Percentiles rank a stretch among this genome's conserved stretches.
These are phyloP conservation scores for Clitarchus hookeri DNA, from an alignment of 2,888 invertebrate genomes.

Conservation along the genomic window DNA sequence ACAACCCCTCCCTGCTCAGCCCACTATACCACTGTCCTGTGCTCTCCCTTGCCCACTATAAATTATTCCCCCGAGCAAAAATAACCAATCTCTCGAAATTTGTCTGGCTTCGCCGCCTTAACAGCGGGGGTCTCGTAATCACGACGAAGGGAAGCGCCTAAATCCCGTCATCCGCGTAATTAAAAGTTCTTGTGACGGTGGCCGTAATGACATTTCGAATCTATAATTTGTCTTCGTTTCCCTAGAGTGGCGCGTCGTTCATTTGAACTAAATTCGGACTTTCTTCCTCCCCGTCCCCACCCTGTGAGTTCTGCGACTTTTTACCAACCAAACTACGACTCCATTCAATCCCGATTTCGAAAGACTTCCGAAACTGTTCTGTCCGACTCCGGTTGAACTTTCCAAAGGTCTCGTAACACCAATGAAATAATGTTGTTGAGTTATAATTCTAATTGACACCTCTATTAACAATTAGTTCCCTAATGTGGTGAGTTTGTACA, in stretches of 20 bases:
- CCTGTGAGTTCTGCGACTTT: too few species aligned
- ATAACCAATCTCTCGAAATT: conserved; percentile 9
- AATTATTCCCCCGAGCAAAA: background rate
- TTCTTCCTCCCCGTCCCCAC: background rate
- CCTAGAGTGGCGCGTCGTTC: background rate
- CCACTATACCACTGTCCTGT: background rate
- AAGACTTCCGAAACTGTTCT: too few species aligned
- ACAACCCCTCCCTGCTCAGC: background rate
- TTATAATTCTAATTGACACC: too few species aligned
- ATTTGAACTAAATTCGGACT: conserved; percentile 7
- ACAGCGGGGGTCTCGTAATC: background rate
- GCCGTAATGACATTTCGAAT: background rate
- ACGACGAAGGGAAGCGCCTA: background rate
- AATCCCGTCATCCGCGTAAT: background rate
- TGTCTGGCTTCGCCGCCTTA: conserved; percentile 4
- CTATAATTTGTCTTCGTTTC: background rate
- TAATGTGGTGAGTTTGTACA: too few species aligned
- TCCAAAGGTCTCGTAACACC: too few species aligned
- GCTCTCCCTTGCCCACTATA: background rate
- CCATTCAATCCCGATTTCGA: too few species aligned
- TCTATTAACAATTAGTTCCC: too few species aligned
- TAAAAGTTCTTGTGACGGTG: background rate
- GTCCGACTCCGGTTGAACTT: too few species aligned
- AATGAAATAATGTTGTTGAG: too few species aligned
- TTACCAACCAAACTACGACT: too few species aligned